phyloP scores from a whole-genome alignment of 2,113 vertebrate species.

The Fukomys damarensis region DNA sequence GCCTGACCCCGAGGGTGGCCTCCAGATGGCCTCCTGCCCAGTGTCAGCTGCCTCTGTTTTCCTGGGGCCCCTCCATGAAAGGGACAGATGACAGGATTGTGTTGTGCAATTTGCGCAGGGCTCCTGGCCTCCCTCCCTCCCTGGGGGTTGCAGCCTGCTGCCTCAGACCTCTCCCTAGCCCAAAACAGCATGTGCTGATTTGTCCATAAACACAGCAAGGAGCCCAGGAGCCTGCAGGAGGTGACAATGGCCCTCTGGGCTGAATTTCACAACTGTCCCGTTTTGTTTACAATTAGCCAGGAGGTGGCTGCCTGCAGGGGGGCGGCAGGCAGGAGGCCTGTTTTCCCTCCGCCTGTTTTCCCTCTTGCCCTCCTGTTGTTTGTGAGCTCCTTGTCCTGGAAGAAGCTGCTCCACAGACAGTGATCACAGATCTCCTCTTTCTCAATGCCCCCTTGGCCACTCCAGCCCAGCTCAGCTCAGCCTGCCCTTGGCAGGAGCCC shows the following conservation, averaged over 20 bases:
- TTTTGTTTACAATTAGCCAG: slow-evolving; percentile 62
- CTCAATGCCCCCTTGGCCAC: background rate
- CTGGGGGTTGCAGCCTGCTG: background rate
- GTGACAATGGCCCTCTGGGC: background rate
- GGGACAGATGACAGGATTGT: slow-evolving; percentile 67
- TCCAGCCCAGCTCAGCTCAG: background rate
- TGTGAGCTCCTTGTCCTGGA: slow-evolving; percentile 61
- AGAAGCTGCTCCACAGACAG: background rate
- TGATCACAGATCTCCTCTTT: background rate
- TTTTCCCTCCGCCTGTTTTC: slow-evolving; percentile 41
- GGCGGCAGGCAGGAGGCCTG: background rate
- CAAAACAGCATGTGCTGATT: slow-evolving; percentile 68
- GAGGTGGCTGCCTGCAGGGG: background rate
- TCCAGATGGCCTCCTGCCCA: background rate
- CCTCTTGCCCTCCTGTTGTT: slow-evolving; percentile 50
- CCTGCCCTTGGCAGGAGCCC: slow-evolving; percentile 32
- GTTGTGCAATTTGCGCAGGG: slow-evolving; percentile 78
- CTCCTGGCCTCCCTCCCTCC: background rate
- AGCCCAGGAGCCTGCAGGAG: slow-evolving; percentile 11
- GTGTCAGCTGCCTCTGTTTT: slow-evolving; percentile 80
- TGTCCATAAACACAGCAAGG: slow-evolving; percentile 76
- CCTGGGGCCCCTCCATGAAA: slow-evolving; percentile 66
- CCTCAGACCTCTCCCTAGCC: background rate
- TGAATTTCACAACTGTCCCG: slow-evolving; percentile 72
- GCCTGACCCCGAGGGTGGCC: rapidly evolving